These are phyloP conservation scores for Argyrosomus japonicus DNA, from an alignment of 2,113 vertebrate genomes.

Conservation along the genomic window DNA sequence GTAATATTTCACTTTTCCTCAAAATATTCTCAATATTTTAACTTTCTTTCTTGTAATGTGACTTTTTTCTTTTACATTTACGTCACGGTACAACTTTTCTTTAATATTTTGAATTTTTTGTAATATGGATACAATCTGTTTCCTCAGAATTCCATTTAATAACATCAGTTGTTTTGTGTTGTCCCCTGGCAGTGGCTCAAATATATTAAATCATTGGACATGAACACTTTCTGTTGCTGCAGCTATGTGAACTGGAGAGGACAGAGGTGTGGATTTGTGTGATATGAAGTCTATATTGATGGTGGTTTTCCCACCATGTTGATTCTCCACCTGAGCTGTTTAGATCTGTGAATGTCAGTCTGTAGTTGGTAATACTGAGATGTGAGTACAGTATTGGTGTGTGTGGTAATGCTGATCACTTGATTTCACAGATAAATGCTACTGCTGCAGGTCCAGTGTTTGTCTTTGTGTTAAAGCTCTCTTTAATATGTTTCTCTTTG, in stretches of 20 bases:
- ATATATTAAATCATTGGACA: background rate
- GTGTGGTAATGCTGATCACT: background rate
- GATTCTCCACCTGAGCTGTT: background rate
- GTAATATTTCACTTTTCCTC: background rate
- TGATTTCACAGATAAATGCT: background rate
- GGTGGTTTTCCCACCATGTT: background rate
- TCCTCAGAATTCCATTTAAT: background rate
- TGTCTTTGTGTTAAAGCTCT: background rate
- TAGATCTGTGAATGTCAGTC: background rate
- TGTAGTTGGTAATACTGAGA: background rate
- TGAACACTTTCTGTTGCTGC: conserved; percentile 3
- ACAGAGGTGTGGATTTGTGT: background rate
- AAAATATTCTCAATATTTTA: background rate
- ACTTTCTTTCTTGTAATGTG: background rate
- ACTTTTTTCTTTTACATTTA: too few relatives aligned
- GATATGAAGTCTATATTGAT: background rate
- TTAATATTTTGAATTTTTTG: too few relatives aligned
- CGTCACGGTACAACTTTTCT: background rate
- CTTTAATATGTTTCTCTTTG: background rate
- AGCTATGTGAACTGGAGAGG: background rate
- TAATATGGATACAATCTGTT: too few relatives aligned
- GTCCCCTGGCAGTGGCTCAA: background rate
- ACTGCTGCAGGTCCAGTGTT: conserved; percentile 32
- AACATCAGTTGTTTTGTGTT: background rate
- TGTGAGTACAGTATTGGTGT: background rate